phyloP scores from a whole-genome alignment of 1,140 invertebrate genomes.

The Riptortus pedestris region DNA sequence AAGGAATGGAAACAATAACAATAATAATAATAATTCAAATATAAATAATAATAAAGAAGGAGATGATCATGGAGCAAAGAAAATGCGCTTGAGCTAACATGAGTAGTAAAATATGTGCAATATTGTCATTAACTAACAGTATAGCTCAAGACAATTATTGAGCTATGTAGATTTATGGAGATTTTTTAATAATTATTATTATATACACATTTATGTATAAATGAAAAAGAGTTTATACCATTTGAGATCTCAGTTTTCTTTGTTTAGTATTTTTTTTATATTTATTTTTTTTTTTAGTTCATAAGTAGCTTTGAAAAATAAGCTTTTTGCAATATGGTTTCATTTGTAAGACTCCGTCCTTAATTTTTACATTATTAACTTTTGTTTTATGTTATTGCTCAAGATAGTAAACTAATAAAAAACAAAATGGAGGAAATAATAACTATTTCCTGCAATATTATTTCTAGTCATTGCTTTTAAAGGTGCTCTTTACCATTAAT shows the following conservation, averaged over 20 bases:
- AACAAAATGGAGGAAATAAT: not conserved
- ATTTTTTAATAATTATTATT: too few species aligned
- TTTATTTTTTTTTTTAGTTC: slow-evolving; percentile 3
- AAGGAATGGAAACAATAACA: slow-evolving; percentile 15
- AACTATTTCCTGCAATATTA: not conserved
- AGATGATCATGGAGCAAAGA: not conserved
- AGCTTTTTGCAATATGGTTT: slow-evolving; percentile 1
- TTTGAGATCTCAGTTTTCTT: slow-evolving; percentile 9
- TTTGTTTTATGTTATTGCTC: slow-evolving; percentile 16
- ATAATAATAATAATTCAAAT: slow-evolving; percentile 7
- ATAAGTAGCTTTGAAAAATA: not conserved
- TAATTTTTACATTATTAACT: not conserved
- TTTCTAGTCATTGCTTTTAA: slow-evolving; percentile 5
- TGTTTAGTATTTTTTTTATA: not conserved
- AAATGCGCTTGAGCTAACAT: slow-evolving; percentile 13
- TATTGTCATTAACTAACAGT: too few species aligned
- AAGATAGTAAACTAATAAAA: slow-evolving; percentile 1
- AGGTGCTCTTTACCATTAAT: slow-evolving; percentile 7
- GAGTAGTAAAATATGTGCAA: not conserved
- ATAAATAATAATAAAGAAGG: slow-evolving; percentile 8
- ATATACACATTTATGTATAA: too few species aligned
- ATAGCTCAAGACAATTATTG: too few species aligned
- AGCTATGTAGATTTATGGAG: too few species aligned
- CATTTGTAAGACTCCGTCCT: slow-evolving; percentile 11
- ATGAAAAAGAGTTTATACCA: too few species aligned